Conservation (phyloP, 2,888 invertebrate genomes). For the Cordilura impudica region DNA sequence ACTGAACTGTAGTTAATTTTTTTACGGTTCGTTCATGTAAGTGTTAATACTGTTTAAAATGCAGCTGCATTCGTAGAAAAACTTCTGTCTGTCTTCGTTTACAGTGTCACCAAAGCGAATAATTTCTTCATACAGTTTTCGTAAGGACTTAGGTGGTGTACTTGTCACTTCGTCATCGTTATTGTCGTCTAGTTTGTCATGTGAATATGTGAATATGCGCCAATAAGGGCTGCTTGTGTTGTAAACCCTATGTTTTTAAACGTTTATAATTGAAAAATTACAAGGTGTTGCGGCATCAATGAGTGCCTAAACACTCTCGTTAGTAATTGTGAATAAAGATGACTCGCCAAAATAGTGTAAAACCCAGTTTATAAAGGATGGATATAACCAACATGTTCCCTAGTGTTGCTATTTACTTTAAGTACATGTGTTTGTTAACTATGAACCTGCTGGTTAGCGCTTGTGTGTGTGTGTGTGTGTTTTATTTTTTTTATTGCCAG, state of each 20-base stretch:
- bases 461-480: not conserved
- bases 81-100: not conserved
- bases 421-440: not conserved
- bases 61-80: slow-evolving; percentile 30
- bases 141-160: slow-evolving; percentile 11
- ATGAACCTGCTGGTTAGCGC: not conserved
- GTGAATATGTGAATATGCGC: not conserved
- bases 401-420: not conserved
- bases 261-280: slow-evolving; percentile 66
- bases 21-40: slow-evolving; percentile 31
- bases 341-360: slow-evolving; percentile 60
- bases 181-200: slow-evolving; percentile 33
- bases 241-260: not conserved
- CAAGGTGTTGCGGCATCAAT: slow-evolving; percentile 62
- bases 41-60: slow-evolving; percentile 1
- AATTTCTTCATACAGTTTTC: not conserved
- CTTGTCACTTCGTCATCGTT: slow-evolving; percentile 24
- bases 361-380: not conserved
- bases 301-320: slow-evolving; percentile 59
- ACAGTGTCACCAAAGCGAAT: slow-evolving; percentile 38
- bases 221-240: slow-evolving; percentile 9
- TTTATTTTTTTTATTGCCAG: not conserved
- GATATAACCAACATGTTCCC: not conserved
- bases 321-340: slow-evolving; percentile 57
- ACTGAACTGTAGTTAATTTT: slow-evolving; percentile 32